Evolutionary conservation across 2,797 vertebrate species (phyloP).

Genomic region (Botia almorhae): DNA sequence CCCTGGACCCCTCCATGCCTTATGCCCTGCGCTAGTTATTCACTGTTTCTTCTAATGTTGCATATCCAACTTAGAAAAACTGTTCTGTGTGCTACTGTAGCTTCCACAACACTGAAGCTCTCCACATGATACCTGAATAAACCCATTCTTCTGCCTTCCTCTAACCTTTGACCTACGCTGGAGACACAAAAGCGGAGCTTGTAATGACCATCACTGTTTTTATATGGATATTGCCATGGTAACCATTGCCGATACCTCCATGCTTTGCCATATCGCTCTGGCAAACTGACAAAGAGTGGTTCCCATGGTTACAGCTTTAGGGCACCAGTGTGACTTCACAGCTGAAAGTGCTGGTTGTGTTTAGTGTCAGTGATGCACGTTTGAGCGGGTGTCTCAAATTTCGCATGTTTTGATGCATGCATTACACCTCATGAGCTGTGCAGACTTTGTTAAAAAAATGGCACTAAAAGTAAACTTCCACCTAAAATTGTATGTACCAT

Average conservation of each 20-base stretch:
- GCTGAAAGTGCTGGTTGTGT: constrained; percentile 40
- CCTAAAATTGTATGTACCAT: no score
- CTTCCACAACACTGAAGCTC: not conserved
- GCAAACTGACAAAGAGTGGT: constrained; percentile 58
- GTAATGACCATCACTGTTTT: constrained; percentile 40
- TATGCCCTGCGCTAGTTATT: constrained; percentile 7
- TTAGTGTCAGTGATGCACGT: constrained; percentile 34
- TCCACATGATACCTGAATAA: not conserved
- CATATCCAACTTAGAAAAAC: not conserved
- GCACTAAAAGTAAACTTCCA: no score
- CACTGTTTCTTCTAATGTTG: not conserved
- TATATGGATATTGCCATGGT: constrained; percentile 55
- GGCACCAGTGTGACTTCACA: constrained; percentile 41
- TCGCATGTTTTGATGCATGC: constrained; percentile 8
- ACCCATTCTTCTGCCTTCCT: constrained; percentile 6
- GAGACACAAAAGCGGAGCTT: constrained; percentile 9
- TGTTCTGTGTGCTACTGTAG: not conserved
- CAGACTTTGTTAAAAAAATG: not conserved
- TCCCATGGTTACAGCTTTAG: constrained; percentile 63
- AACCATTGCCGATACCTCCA: constrained; percentile 50
- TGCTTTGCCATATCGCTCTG: constrained; percentile 47
- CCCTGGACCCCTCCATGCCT: not conserved
- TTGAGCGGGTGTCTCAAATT: constrained; percentile 4
- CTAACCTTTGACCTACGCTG: constrained; percentile 36
- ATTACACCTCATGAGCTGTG: not conserved